Evolutionary conservation across 2,113 vertebrate species (phyloP), one percentile per base, ranked within the genome.

Genomic region (Callithrix jacchus): DNA sequence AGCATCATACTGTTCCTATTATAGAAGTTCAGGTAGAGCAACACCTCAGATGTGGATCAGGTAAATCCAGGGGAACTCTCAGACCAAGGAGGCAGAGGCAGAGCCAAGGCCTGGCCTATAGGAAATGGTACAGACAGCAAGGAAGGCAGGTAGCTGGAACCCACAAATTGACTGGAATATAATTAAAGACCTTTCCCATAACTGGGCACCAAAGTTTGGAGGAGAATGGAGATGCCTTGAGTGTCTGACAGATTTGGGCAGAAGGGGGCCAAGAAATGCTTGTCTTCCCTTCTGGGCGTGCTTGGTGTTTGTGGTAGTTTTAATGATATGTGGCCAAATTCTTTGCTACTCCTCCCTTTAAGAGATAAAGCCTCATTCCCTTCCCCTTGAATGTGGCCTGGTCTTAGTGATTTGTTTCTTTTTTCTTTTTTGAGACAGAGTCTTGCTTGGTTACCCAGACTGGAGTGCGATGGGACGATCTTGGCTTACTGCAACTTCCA

Each of bases 331-430:
- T 93, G 32, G 6, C 35, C 16, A 37, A 58, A 74, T 68, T 91
- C 13, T 95, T 85, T 58, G 23, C 84, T 74, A 52, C 27, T 74
- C 71, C 3, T 84, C 30, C 12, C 40, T 88, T 95, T 42, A 70
- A 86, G 66, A 79, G 20, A 23, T 77, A 30, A 12, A 80, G 37
- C 17, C 40, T 66, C 77, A 68, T 74, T 94, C 21, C 37, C 17
- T 93, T 74, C 32, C 25, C 30, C 16, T 71, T 47, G 70, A 84
- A 61, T 73, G 42, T 91, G 61, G 68, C 7, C 52, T 87, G 37
- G 23, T 91, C 37, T 91, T 77, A 77, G 32, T 94, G 80, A 58
- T 10, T 91, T 91, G 58, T 7, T 96, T 85, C 30, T 85, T 64
- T 64, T 64, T 32, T 64, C 13, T 64, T 64, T 64, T 64, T 64